A percentile compares a stretch with the other conserved stretches of the same genome.
Conservation (phyloP, 1,140 invertebrate genomes). For the Papilio xuthus region DNA sequence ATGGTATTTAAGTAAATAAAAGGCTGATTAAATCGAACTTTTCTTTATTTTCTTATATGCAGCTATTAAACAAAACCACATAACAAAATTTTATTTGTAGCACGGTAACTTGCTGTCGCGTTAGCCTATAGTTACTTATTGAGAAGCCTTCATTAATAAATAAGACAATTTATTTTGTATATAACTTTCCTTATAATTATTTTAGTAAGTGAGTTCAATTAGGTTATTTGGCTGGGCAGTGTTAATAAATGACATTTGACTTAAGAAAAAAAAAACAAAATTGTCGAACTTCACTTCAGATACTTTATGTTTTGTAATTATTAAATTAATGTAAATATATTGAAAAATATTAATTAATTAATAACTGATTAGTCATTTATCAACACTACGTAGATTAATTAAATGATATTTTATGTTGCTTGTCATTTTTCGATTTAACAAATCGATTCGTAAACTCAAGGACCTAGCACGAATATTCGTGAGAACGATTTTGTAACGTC, state of each 20-base stretch:
- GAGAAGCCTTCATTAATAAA: slow-evolving; percentile 31
- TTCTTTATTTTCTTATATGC: slow-evolving; percentile 53
- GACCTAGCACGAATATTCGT: background rate
- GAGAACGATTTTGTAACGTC: too few relatives aligned
- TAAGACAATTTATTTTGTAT: slow-evolving; percentile 25
- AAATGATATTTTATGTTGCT: background rate
- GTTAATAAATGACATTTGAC: slow-evolving; percentile 35
- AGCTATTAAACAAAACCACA: slow-evolving; percentile 54
- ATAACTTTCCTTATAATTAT: slow-evolving; percentile 33
- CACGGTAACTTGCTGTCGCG: slow-evolving; percentile 37
- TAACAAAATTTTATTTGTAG: slow-evolving; percentile 44
- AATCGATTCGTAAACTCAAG: background rate
- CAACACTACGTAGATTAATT: slow-evolving; percentile 10
- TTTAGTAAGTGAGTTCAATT: slow-evolving; percentile 33
- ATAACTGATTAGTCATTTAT: background rate
- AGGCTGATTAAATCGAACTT: slow-evolving; percentile 42
- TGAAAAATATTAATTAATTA: background rate
- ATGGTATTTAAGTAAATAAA: background rate
- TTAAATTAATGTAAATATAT: too few relatives aligned
- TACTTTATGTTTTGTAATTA: too few relatives aligned
- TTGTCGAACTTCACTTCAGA: too few relatives aligned
- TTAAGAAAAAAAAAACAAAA: background rate
- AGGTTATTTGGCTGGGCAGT: slow-evolving; percentile 28
- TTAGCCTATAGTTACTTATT: slow-evolving; percentile 36
- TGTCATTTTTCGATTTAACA: background rate